Conservation (phyloP, 2,797 vertebrate genomes). For the Meda fulgida region DNA sequence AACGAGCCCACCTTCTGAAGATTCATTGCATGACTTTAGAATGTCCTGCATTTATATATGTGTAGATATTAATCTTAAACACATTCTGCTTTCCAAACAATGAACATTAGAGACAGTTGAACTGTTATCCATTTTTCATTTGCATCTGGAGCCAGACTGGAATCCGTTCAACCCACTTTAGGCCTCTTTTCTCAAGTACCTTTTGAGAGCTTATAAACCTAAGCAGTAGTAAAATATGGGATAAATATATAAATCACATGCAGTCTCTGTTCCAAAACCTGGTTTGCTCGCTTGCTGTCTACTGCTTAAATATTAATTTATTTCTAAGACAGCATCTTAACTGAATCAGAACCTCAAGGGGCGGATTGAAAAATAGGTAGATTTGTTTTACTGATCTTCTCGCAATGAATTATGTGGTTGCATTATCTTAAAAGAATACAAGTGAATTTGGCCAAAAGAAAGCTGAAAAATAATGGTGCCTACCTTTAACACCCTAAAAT, state of each 20-base stretch:
- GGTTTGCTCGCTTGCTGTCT: background rate
- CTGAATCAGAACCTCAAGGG: background rate
- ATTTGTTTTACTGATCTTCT: background rate
- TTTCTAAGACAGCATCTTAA: background rate
- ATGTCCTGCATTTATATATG: conserved; percentile 24
- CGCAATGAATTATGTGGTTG: background rate
- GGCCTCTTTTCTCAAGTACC: conserved; percentile 23
- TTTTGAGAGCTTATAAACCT: conserved; percentile 27
- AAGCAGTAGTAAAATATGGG: conserved; percentile 28
- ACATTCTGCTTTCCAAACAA: conserved; percentile 30
- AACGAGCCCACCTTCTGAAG: conserved; percentile 9
- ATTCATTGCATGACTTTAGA: conserved; percentile 41
- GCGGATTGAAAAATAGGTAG: background rate
- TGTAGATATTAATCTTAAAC: conserved; percentile 33
- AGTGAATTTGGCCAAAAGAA: background rate
- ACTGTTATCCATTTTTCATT: conserved; percentile 15
- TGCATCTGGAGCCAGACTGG: conserved; percentile 19
- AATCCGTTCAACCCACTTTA: conserved; percentile 17
- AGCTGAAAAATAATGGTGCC: background rate
- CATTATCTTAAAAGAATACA: background rate
- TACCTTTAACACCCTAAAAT: background rate
- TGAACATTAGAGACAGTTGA: conserved; percentile 19
- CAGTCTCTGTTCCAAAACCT: conserved; percentile 8
- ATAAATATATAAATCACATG: conserved; percentile 23
- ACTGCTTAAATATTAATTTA: background rate